phyloP scores from a whole-genome alignment of 2,888 invertebrate species.

The Caenorhabditis macrosperma region DNA sequence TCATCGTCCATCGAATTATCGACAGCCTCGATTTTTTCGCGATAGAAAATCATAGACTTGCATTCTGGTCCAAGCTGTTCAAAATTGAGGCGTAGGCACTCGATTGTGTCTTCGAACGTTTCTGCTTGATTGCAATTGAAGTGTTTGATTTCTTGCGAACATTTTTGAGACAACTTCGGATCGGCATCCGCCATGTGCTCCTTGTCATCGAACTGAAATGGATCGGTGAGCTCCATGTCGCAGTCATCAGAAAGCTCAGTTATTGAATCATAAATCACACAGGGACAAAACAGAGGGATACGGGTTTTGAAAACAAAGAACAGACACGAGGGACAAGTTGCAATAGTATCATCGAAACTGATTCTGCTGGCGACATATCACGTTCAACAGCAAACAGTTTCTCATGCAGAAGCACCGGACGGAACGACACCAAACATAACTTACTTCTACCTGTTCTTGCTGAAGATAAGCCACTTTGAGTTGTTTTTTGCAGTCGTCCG shows the following conservation, averaged over 20 bases:
- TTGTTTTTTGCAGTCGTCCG: constrained; percentile 92
- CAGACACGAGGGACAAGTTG: constrained; percentile 27
- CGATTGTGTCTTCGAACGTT: constrained; percentile 77
- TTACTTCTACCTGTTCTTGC: constrained; percentile 81
- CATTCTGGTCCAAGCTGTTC: constrained; percentile 80
- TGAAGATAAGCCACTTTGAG: constrained; percentile 92
- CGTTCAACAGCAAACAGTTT: background rate
- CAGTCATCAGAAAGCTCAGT: background rate
- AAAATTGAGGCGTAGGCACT: constrained; percentile 81
- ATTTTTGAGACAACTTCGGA: constrained; percentile 80
- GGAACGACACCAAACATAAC: constrained; percentile 50
- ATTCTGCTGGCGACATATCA: background rate
- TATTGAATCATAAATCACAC: background rate
- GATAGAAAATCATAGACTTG: constrained; percentile 81
- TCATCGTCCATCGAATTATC: constrained; percentile 80
- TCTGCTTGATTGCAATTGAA: constrained; percentile 66
- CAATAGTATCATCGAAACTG: constrained; percentile 15
- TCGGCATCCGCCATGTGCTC: constrained; percentile 84
- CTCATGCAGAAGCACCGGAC: constrained; percentile 38
- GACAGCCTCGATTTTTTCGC: constrained; percentile 81
- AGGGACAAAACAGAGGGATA: background rate
- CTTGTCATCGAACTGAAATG: constrained; percentile 86
- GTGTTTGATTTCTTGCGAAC: constrained; percentile 70
- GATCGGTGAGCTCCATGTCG: constrained; percentile 10
- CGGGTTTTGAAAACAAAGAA: background rate